Conservation (phyloP, 2,797 vertebrate genomes). For the Tachyglossus aculeatus region DNA sequence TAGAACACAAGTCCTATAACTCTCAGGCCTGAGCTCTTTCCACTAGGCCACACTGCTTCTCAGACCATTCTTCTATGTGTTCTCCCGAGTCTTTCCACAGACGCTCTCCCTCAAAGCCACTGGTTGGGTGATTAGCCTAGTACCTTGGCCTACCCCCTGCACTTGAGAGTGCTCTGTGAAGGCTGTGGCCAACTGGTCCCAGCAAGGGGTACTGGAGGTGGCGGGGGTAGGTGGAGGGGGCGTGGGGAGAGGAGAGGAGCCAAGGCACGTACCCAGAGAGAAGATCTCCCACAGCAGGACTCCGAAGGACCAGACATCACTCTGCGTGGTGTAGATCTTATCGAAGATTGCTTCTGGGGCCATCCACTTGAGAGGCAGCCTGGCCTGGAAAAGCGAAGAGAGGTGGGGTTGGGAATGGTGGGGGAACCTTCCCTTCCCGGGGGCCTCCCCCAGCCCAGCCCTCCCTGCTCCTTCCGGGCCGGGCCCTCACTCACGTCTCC, state of each 20-base stretch:
- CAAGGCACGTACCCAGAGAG: conserved; percentile 85
- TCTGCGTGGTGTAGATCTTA: conserved; percentile 94
- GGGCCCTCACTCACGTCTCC: conserved; percentile 85
- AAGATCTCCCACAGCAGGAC: conserved; percentile 96
- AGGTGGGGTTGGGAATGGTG: not conserved
- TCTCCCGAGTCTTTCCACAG: not conserved
- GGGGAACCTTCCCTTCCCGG: not conserved
- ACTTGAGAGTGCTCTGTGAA: too few species aligned
- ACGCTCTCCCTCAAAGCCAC: not conserved
- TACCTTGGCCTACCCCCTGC: too few species aligned
- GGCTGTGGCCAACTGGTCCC: not conserved
- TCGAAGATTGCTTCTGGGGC: conserved; percentile 95
- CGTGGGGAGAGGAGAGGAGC: not conserved
- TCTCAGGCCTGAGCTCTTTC: too few species aligned
- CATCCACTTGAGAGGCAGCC: conserved; percentile 96
- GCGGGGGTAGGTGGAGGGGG: not conserved
- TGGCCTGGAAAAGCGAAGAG: conserved; percentile 74
- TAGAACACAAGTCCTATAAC: too few species aligned
- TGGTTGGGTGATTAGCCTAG: too few species aligned
- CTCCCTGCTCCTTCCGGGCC: too few species aligned
- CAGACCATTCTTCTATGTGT: too few species aligned
- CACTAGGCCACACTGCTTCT: too few species aligned
- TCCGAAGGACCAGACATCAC: conserved; percentile 94
- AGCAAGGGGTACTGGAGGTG: not conserved
- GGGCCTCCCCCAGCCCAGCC: not conserved